These are phyloP conservation scores for Oceanites oceanicus DNA, from an alignment of 2,113 vertebrate species.

Conservation along the genomic window DNA sequence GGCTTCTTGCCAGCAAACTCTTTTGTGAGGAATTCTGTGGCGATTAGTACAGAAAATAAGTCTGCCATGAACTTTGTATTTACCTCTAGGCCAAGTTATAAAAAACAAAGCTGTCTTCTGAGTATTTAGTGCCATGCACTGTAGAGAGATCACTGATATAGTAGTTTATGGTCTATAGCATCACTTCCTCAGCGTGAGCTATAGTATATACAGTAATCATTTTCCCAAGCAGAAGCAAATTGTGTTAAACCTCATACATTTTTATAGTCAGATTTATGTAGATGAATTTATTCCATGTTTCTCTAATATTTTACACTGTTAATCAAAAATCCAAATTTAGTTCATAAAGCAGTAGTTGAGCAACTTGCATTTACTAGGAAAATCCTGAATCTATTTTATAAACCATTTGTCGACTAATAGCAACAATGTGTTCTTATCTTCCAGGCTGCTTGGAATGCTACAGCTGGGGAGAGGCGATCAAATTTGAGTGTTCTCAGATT, in stretches of 20 bases:
- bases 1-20: background rate
- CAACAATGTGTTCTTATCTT: background rate
- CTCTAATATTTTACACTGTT: background rate
- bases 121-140: background rate
- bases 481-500: background rate
- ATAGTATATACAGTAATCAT: background rate
- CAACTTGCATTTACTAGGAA: background rate
- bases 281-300: background rate
- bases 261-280: background rate
- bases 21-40: conserved; percentile 1
- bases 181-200: background rate
- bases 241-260: background rate
- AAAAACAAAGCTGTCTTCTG: background rate
- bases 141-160: background rate
- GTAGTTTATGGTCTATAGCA: background rate
- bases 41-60: background rate
- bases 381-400: background rate
- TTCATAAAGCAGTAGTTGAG: background rate
- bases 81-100: background rate
- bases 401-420: background rate
- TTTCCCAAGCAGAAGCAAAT: background rate
- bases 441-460: background rate
- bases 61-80: background rate
- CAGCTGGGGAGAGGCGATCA: background rate
- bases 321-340: background rate